These are phyloP conservation scores for Microcebus ravelobensis DNA, from an alignment of 2,113 vertebrate species.

Conservation along the genomic window DNA sequence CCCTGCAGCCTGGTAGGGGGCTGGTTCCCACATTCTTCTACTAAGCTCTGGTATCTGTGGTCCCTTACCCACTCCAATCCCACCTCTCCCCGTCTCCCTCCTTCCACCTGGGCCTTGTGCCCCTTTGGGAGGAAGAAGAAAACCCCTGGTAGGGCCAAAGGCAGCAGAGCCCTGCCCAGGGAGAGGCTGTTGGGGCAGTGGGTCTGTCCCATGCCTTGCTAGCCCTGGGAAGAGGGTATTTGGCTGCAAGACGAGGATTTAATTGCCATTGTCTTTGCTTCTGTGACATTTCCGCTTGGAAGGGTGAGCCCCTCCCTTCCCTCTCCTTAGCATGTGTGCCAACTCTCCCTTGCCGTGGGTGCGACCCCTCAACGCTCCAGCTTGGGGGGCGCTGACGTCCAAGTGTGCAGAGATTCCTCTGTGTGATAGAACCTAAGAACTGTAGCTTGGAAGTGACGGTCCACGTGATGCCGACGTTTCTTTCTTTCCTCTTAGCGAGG, in stretches of 20 bases:
- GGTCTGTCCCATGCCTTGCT: slow-evolving; percentile 24
- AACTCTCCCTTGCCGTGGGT: background rate
- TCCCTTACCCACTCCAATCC: background rate
- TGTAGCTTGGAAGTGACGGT: slow-evolving; percentile 71
- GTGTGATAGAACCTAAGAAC: slow-evolving; percentile 67
- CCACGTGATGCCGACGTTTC: slow-evolving; percentile 74
- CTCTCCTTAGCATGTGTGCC: slow-evolving; percentile 68
- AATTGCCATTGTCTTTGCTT: slow-evolving; percentile 50
- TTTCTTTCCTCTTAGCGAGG: slow-evolving; percentile 82
- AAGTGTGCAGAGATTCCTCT: slow-evolving; percentile 75
- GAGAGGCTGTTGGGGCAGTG: background rate
- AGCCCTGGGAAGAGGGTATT: background rate
- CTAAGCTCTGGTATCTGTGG: background rate
- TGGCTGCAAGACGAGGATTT: background rate
- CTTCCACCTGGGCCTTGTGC: background rate
- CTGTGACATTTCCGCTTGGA: slow-evolving; percentile 55
- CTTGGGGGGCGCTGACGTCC: slow-evolving; percentile 52
- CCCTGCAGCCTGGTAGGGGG: background rate
- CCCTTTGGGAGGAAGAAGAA: background rate
- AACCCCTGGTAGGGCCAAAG: background rate
- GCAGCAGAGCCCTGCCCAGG: background rate
- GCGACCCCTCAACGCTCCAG: background rate
- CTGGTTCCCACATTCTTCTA: background rate
- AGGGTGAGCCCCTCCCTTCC: background rate
- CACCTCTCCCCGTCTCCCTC: fast-evolving